These are phyloP conservation scores for Myotis daubentonii DNA, from an alignment of 2,797 vertebrate genomes.

Conservation along the genomic window DNA sequence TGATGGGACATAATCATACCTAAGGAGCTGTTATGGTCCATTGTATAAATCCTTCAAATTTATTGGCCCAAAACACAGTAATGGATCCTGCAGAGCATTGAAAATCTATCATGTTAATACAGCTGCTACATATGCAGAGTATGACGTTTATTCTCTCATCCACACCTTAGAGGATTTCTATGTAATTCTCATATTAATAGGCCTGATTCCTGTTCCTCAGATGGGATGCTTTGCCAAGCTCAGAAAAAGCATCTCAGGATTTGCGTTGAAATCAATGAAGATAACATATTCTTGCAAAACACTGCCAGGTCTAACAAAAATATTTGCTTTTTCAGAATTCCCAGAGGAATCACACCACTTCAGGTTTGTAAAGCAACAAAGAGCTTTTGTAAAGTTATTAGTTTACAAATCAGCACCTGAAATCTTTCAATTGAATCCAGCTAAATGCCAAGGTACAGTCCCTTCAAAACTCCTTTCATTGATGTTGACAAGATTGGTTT, in stretches of 20 bases:
- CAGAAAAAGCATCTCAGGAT: conserved; percentile 46
- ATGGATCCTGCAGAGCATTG: conserved; percentile 68
- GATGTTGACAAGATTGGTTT: conserved; percentile 63
- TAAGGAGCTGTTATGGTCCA: conserved; percentile 78
- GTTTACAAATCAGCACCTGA: conserved; percentile 74
- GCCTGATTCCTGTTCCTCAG: background rate
- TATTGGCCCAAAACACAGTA: conserved; percentile 81
- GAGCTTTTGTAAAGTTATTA: conserved; percentile 68
- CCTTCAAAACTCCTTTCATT: conserved; percentile 57
- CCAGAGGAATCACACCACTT: conserved; percentile 74
- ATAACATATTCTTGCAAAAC: conserved; percentile 66
- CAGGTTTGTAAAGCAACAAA: conserved; percentile 76
- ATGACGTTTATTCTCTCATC: conserved; percentile 70
- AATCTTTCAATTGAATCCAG: conserved; percentile 66
- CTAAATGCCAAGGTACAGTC: conserved; percentile 53
- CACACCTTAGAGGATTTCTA: conserved; percentile 58
- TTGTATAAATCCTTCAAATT: conserved; percentile 81
- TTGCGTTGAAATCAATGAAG: conserved; percentile 58
- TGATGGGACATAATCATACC: conserved; percentile 73
- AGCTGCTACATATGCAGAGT: conserved; percentile 68
- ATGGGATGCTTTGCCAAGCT: conserved; percentile 29
- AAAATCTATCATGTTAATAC: conserved; percentile 79
- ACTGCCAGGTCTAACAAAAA: conserved; percentile 75
- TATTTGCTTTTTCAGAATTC: conserved; percentile 79
- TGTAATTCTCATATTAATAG: conserved; percentile 68